Base-by-base conservation (phyloP, 2,797 vertebrate species). In the Arrhamphus sclerolepis region DNA sequence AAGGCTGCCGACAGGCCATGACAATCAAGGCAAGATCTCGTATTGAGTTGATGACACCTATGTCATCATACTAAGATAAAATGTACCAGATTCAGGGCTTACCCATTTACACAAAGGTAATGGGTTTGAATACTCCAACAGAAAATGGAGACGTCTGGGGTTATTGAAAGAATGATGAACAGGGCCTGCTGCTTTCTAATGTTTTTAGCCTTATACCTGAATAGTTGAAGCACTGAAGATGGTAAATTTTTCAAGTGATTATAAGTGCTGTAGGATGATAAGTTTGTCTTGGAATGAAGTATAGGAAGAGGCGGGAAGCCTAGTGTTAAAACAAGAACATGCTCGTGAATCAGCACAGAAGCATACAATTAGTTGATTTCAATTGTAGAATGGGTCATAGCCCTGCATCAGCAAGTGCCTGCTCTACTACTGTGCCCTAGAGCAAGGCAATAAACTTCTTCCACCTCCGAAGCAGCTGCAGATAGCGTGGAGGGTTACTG, bases 71-170 rank as follows among this genome's bases (percentile, higher is more conserved):
- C 58, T 43, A 20, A 75, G 57, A 85, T 80, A 67, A 84, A 83
- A 77, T 41, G 1, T 50, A 65, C 63, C 67, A 80, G 38, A 81
- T 39, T 77, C 66, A 38, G 22, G 44, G 44, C 66, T 72, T 54
- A 44, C 54, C 65, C 19, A 75, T 85, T 86, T 84, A 71, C 77
- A 83, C 81, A 38, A 53, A 78, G 78, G 59, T 68, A 38, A 43
- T 56, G 56, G 13, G 31, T 70, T 75, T 66, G 77, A 74, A 70
- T 54, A 59, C 44, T 58, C 20, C 29, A 29, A 8, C 1, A 2
- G 58, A 39, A n/a, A 72, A 61, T 4, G 22, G 41, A 66, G 55
- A 41, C 13, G 52, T 29, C 48, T 70, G 29, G 43, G 48, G 7
- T n/a, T n/a, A n/a, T n/a, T n/a, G n/a, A n/a, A n/a, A n/a, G n/a